Evolutionary conservation across 2,797 vertebrate species (phyloP), one percentile per base, ranked within the genome.

Genomic region (Cynodonichthys magdalenae): DNA sequence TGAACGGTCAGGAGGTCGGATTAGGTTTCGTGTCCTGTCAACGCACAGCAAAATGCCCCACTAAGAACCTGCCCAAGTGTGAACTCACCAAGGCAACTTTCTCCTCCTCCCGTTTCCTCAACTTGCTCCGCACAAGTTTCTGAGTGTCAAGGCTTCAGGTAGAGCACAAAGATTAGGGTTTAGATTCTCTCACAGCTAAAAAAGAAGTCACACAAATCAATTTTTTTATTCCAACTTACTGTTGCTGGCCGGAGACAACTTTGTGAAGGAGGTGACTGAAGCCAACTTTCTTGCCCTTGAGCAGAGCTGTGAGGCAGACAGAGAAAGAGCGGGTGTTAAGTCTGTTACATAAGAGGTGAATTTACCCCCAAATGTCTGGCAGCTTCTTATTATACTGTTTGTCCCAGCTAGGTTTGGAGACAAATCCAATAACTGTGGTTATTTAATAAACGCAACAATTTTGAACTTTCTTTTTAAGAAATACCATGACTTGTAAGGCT

Each of bases 221-320:
- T 18, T 4, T 10, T n/a, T 47, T 20, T 49, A 47, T 20, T 2
- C 4, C 28, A 36, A 88, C 93, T 91, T 77, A 93, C 93, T 87
- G 74, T 52, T 90, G 79, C 39, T 89, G 86, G 56, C 67, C 86
- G 60, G 89, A 87, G 28, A 85, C 83, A 54, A 86, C 51, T 75
- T 90, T 94, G 49, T 90, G 89, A 44, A 92, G 70, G 59, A 93
- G 84, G 66, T 92, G 83, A 59, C 78, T 84, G 63, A 93, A 87
- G 61, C 80, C 78, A 45, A 62, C 72, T 86, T 89, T 94, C 71
- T 87, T 93, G n/a, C 85, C 92, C 56, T 93, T 94, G 60, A 94
- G 90, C 70, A 93, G 81, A 81, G 83, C 93, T 93, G 83, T 27
- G 57, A 77, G 15, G 77, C 54, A 82, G 15, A 3, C 36, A 44